phyloP scores from a whole-genome alignment of 2,888 invertebrate genomes.

The Nasonia oneida region DNA sequence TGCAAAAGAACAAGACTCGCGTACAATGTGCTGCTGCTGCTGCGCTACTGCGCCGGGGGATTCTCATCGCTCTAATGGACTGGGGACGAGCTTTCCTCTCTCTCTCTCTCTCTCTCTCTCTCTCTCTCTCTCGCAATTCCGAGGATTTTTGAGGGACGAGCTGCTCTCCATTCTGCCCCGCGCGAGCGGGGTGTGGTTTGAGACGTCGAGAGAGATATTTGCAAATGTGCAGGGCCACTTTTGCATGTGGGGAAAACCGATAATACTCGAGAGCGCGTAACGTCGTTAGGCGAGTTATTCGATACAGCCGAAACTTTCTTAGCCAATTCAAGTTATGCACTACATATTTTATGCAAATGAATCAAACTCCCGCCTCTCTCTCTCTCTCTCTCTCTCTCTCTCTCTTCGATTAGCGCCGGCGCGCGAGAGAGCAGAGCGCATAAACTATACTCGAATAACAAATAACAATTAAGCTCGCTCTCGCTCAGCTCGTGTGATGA shows the following conservation, averaged over 20 bases:
- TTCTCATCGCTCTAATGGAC: constrained; percentile 13
- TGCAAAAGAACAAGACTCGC: neutral
- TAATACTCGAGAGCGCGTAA: neutral
- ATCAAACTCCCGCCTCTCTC: neutral
- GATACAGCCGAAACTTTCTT: constrained; percentile 7
- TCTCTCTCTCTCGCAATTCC: neutral
- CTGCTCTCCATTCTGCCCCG: too few relatives aligned
- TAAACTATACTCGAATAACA: constrained; percentile 10
- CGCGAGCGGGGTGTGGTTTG: neutral
- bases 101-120: too few relatives aligned
- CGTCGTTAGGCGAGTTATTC: neutral
- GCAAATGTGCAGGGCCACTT: too few relatives aligned
- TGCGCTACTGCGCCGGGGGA: neutral
- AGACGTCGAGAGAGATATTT: too few relatives aligned
- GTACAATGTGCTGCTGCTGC: neutral
- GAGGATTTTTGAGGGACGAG: neutral
- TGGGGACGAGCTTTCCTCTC: too few relatives aligned
- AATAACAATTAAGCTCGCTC: neutral
- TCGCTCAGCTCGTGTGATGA: neutral
- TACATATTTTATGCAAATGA: constrained; percentile 9
- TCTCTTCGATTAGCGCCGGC: neutral
- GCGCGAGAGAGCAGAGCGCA: neutral
- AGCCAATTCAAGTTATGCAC: constrained; percentile 15
- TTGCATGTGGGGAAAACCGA: too few relatives aligned
- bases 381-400: neutral